Percentiles rank a stretch among this genome's conserved stretches.
Conservation (phyloP, 2,888 invertebrate species). For the Iselma pallidipennis region DNA sequence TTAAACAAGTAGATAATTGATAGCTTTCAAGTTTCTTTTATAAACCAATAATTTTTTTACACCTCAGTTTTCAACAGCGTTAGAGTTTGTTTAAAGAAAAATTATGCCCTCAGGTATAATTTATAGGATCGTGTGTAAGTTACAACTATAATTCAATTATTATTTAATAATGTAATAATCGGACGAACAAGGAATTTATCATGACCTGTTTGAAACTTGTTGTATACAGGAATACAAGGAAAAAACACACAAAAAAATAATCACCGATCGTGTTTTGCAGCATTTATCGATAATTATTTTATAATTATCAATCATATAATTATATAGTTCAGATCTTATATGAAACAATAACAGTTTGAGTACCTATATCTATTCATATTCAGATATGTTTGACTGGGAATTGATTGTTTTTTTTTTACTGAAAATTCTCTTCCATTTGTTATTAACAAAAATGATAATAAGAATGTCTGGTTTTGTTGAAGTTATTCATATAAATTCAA, state of each 20-base stretch:
- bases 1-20: not conserved
- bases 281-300: constrained; percentile 2
- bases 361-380: too few relatives aligned
- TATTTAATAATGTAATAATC: constrained; percentile 2
- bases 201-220: not conserved
- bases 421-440: not conserved
- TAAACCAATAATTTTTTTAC: not conserved
- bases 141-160: constrained; percentile 7
- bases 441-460: not conserved
- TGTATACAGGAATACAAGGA: not conserved
- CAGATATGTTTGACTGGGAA: too few relatives aligned
- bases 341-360: too few relatives aligned
- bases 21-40: not conserved
- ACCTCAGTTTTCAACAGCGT: not conserved
- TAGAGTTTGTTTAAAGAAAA: not conserved
- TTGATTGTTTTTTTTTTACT: too few relatives aligned
- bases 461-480: not conserved
- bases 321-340: not conserved
- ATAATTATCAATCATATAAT: not conserved
- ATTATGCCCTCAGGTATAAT: not conserved
- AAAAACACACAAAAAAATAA: not conserved
- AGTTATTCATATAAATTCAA: not conserved
- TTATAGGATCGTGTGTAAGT: constrained; percentile 1
- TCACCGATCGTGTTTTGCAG: not conserved
- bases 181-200: constrained; percentile 2